A percentile compares a stretch with the other conserved stretches of the same genome.
phyloP scores from a whole-genome alignment of 2,797 vertebrate genomes.

The Odontamblyopus lacepedii region DNA sequence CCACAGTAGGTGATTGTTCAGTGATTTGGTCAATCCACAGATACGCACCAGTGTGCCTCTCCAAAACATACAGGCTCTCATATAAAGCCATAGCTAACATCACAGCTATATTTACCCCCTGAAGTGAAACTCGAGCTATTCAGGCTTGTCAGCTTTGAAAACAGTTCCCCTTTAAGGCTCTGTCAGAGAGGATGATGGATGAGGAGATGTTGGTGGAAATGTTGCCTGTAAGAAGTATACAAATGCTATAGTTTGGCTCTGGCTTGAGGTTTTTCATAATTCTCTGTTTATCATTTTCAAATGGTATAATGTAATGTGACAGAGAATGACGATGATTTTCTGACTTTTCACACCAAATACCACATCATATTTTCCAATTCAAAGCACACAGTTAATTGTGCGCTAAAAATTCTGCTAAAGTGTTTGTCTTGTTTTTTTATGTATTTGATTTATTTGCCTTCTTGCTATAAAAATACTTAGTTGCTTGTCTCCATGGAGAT shows the following conservation, averaged over 20 bases:
- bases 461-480: too few species aligned
- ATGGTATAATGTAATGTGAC: not conserved
- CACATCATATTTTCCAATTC: not conserved
- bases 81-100: constrained; percentile 8
- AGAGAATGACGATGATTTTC: not conserved
- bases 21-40: constrained; percentile 37
- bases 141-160: constrained; percentile 49
- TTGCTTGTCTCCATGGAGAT: too few species aligned
- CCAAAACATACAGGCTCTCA: constrained; percentile 1
- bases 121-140: constrained; percentile 37
- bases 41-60: constrained; percentile 29
- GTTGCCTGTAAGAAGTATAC: constrained; percentile 30
- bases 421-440: too few species aligned
- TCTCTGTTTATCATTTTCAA: not conserved
- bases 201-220: constrained; percentile 28
- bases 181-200: constrained; percentile 46
- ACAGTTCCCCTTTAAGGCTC: constrained; percentile 31
- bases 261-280: not conserved
- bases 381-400: not conserved
- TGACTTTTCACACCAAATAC: not conserved
- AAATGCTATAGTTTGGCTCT: not conserved
- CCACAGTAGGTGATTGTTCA: constrained; percentile 35
- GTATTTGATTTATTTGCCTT: too few species aligned
- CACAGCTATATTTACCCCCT: constrained; percentile 51
- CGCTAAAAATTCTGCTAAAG: too few species aligned